Evolutionary conservation across 2,797 vertebrate species (phyloP).

Genomic region (Silurus aristotelis): DNA sequence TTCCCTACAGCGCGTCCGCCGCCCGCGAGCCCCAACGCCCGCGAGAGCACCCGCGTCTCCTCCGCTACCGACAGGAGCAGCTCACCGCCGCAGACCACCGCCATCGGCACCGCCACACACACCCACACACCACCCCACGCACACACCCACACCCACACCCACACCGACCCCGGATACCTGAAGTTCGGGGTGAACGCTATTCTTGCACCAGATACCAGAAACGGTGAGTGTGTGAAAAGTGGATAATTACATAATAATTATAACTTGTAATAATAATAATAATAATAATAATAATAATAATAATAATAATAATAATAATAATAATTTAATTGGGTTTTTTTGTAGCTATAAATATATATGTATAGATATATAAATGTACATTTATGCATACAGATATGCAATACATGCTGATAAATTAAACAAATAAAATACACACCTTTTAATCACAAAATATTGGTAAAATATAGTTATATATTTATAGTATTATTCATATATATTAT

Average conservation of each 20-base stretch:
- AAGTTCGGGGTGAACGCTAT: constrained; percentile 97
- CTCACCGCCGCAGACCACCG: constrained; percentile 59
- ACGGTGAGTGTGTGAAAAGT: constrained; percentile 75
- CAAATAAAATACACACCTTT: background rate
- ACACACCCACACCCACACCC: background rate
- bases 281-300: background rate
- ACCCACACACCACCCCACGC: constrained; percentile 52
- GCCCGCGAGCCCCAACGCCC: background rate
- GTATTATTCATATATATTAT: background rate
- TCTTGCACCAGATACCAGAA: constrained; percentile 83
- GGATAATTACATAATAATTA: background rate
- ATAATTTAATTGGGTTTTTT: background rate
- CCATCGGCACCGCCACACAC: constrained; percentile 25
- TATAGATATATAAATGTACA: no score
- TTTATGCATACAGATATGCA: background rate
- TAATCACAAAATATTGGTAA: background rate
- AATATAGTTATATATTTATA: background rate
- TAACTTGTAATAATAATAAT: background rate
- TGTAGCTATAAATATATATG: no score
- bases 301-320: background rate
- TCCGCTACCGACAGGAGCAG: constrained; percentile 64
- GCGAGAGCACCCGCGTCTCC: constrained; percentile 51
- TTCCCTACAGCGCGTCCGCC: constrained; percentile 70
- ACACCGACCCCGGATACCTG: constrained; percentile 79
- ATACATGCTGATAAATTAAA: background rate